Conservation (phyloP, 2,888 invertebrate genomes). For the Drosophila aldrichi region DNA sequence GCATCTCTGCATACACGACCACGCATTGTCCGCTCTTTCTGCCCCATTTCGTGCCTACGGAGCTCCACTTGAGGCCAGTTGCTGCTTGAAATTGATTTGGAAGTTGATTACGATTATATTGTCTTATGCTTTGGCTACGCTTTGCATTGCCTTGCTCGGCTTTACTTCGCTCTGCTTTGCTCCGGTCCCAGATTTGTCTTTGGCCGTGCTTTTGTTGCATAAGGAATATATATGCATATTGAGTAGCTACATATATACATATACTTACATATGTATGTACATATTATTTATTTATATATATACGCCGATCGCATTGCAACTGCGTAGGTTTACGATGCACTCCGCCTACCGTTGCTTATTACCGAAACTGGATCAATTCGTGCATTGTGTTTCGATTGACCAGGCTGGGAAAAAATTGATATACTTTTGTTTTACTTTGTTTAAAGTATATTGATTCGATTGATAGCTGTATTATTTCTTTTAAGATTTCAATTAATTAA, state of each 20-base stretch:
- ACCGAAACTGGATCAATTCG: constrained; percentile 40
- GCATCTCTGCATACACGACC: constrained; percentile 21
- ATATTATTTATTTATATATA: constrained; percentile 4
- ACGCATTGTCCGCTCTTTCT: constrained; percentile 22
- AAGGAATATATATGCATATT: constrained; percentile 39
- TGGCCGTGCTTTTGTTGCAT: constrained; percentile 58
- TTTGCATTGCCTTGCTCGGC: constrained; percentile 24
- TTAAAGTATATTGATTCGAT: neutral
- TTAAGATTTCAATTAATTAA: neutral
- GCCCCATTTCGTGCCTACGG: constrained; percentile 26
- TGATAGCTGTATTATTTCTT: neutral
- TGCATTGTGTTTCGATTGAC: constrained; percentile 30
- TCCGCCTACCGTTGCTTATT: constrained; percentile 31
- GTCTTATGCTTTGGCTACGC: constrained; percentile 14
- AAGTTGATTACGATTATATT: constrained; percentile 56
- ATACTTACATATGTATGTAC: neutral
- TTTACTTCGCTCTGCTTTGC: constrained; percentile 22
- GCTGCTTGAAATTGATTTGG: constrained; percentile 47
- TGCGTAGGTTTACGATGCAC: constrained; percentile 51
- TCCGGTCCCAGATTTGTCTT: constrained; percentile 48
- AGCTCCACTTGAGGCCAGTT: constrained; percentile 31
- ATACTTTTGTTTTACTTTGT: neutral
- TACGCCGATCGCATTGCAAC: constrained; percentile 44
- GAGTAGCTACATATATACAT: constrained; percentile 1
- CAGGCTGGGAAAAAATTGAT: neutral